Percentiles rank a stretch among this genome's conserved stretches.
Conservation (phyloP, 2,888 invertebrate genomes). For the Epinotia brunnichana region DNA sequence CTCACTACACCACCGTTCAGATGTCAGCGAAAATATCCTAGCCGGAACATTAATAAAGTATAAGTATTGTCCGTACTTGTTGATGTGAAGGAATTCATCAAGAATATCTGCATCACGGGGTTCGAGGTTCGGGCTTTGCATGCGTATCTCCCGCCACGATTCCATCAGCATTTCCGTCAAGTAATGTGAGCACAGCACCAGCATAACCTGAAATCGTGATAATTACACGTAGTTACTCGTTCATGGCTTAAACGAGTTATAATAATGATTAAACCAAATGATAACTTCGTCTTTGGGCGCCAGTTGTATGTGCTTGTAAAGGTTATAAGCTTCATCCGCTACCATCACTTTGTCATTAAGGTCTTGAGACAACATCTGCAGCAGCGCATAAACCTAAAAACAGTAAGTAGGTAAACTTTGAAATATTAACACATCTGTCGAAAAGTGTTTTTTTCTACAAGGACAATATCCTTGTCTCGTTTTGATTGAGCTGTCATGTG, state of each 20-base stretch:
- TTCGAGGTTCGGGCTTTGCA: conserved; percentile 51
- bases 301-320: conserved; percentile 70
- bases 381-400: conserved; percentile 64
- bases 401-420: not conserved
- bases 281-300: conserved; percentile 67
- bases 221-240: not conserved
- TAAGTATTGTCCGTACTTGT: conserved; percentile 53
- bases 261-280: conserved; percentile 22
- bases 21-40: not conserved
- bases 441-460: too few species aligned
- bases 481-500: too few species aligned
- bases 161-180: conserved; percentile 69
- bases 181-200: conserved; percentile 70
- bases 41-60: not conserved
- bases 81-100: conserved; percentile 65
- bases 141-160: conserved; percentile 65
- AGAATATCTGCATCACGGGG: conserved; percentile 57
- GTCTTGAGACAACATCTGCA: conserved; percentile 72
- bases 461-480: too few species aligned
- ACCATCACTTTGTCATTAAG: conserved; percentile 62
- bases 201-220: conserved; percentile 55
- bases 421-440: not conserved
- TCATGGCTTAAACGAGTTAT: not conserved
- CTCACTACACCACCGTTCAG: not conserved
- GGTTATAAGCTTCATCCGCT: conserved; percentile 71